A percentile compares a stretch with the other conserved stretches of the same genome.
Evolutionary conservation across 1,140 invertebrate genomes (phyloP).

Genomic region (Tetraneura akinire): DNA sequence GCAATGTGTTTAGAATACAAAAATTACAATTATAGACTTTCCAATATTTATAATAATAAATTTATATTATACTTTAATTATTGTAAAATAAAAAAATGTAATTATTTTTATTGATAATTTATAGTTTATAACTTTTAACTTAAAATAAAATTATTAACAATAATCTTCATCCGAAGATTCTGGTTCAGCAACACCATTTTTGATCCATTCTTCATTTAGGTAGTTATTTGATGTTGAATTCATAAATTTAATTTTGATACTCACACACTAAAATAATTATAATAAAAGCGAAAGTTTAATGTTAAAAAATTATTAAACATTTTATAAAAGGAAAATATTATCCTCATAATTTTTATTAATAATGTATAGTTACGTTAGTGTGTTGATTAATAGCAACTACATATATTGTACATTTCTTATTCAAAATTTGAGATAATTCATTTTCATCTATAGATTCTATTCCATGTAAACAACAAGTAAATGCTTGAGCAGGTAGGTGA

Average conservation of each 20-base stretch:
- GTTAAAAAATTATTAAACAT: too few relatives aligned
- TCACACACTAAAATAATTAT: conserved; percentile 12
- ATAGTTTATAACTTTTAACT: too few relatives aligned
- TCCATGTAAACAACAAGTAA: conserved; percentile 29
- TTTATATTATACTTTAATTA: too few relatives aligned
- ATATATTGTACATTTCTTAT: conserved; percentile 14
- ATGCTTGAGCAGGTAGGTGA: conserved; percentile 28
- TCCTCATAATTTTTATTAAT: too few relatives aligned
- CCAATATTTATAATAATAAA: too few relatives aligned
- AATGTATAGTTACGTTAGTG: conserved; percentile 5
- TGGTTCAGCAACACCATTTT: conserved; percentile 5
- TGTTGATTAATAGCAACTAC: conserved; percentile 11
- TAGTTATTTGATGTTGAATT: conserved; percentile 18
- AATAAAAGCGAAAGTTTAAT: background rate
- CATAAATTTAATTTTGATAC: conserved; percentile 15
- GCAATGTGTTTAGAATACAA: too few relatives aligned
- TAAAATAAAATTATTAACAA: background rate
- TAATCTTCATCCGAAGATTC: conserved; percentile 1
- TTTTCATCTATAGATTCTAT: conserved; percentile 4
- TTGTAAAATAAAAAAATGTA: too few relatives aligned
- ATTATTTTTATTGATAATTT: too few relatives aligned
- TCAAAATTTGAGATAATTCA: background rate
- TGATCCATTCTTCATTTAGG: conserved; percentile 35
- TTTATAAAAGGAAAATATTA: too few relatives aligned
- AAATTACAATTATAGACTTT: too few relatives aligned